Conservation (phyloP, 1,140 invertebrate genomes). For the Stegodyphus dumicola region DNA sequence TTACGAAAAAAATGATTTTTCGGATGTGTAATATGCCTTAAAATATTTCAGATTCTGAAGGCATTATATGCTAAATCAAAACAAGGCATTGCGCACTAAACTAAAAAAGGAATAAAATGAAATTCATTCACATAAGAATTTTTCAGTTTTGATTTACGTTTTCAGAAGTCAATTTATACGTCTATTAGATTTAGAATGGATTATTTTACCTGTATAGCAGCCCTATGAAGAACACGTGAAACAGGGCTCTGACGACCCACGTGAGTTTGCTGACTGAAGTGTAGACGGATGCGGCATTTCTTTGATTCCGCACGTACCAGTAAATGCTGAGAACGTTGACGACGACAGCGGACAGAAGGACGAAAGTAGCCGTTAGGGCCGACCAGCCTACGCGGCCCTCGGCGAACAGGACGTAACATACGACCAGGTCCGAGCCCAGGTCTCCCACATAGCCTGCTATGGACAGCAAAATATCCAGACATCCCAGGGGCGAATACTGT, state of each 20-base stretch:
- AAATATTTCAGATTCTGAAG: no score
- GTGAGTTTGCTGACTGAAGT: slow-evolving; percentile 26
- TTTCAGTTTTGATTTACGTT: no score
- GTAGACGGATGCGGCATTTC: slow-evolving; percentile 29
- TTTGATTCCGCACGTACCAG: slow-evolving; percentile 63
- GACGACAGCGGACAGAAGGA: slow-evolving; percentile 61
- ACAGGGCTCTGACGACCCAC: slow-evolving; percentile 61
- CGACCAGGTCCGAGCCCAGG: slow-evolving; percentile 58
- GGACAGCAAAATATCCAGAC: slow-evolving; percentile 46
- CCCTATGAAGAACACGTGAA: slow-evolving; percentile 64
- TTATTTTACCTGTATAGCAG: slow-evolving; percentile 62
- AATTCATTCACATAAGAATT: no score
- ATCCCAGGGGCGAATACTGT: slow-evolving; percentile 3
- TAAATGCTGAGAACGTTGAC: slow-evolving; percentile 63
- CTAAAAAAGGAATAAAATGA: no score
- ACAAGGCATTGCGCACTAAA: no score
- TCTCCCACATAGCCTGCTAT: slow-evolving; percentile 56
- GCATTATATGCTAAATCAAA: no score
- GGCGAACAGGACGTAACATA: slow-evolving; percentile 62
- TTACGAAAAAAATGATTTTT: no score
- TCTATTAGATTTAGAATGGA: no score
- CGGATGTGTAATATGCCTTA: no score
- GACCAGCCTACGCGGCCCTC: slow-evolving; percentile 61
- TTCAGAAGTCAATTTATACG: no score
- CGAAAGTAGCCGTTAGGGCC: slow-evolving; percentile 61